phyloP scores from a whole-genome alignment of 2,797 vertebrate genomes.

The Lepus townsendii region DNA sequence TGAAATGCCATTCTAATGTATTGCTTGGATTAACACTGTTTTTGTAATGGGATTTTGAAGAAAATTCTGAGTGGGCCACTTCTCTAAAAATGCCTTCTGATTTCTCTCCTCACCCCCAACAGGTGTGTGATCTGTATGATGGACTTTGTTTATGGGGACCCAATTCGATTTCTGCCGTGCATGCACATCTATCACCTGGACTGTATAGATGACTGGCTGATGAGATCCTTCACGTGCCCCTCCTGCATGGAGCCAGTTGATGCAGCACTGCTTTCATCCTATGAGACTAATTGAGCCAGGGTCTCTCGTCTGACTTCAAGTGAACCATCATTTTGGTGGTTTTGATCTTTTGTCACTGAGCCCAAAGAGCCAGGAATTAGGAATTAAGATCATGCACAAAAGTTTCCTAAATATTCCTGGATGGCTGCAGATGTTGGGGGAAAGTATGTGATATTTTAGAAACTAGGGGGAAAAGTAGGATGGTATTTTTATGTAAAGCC shows the following conservation, averaged over 20 bases:
- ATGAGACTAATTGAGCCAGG: conserved; percentile 96
- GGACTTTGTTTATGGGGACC: conserved; percentile 98
- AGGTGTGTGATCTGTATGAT: conserved; percentile 99
- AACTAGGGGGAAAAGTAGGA: conserved; percentile 87
- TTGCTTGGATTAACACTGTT: conserved; percentile 30
- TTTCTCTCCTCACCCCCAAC: conserved; percentile 53
- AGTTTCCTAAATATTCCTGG: conserved; percentile 89
- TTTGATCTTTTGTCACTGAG: conserved; percentile 91
- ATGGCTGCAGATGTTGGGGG: conserved; percentile 89
- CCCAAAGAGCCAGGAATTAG: conserved; percentile 92
- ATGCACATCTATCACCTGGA: conserved; percentile 99
- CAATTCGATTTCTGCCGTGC: conserved; percentile 98
- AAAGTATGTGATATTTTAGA: conserved; percentile 89
- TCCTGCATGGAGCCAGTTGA: conserved; percentile 99
- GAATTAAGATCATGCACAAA: conserved; percentile 91
- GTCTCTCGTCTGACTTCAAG: conserved; percentile 87
- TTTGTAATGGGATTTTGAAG: conserved; percentile 51
- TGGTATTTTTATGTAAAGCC: conserved; percentile 91
- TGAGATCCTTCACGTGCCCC: conserved; percentile 98
- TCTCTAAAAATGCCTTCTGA: conserved; percentile 32
- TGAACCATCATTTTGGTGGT: conserved; percentile 89
- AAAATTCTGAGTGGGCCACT: not conserved
- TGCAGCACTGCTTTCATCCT: conserved; percentile 96
- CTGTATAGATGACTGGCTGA: conserved; percentile 99
- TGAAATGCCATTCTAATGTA: not conserved